Evolutionary conservation across 2,113 vertebrate species (phyloP).

Genomic region (Arenaria interpres): DNA sequence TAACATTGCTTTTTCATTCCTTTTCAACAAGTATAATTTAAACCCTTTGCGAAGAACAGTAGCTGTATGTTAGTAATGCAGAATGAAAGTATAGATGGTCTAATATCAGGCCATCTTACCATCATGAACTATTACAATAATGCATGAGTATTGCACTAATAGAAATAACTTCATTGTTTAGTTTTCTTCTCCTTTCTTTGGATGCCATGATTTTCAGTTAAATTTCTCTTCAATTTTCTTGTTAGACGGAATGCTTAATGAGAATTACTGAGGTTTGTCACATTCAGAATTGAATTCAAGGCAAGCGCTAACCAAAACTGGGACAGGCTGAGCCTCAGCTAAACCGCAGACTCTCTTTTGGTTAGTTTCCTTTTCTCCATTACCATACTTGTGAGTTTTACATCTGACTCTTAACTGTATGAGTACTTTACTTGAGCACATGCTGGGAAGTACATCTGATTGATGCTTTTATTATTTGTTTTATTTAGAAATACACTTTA

Average conservation of each 20-base stretch:
- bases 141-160: neutral
- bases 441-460: neutral
- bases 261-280: slow-evolving; percentile 28
- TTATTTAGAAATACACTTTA: neutral
- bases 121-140: neutral
- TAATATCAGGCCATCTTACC: neutral
- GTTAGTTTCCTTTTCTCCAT: slow-evolving; percentile 24
- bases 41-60: neutral
- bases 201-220: slow-evolving; percentile 6
- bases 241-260: slow-evolving; percentile 10
- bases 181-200: slow-evolving; percentile 20
- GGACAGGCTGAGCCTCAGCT: slow-evolving; percentile 32
- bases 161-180: neutral
- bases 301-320: slow-evolving; percentile 35
- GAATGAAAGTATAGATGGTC: neutral
- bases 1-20: neutral
- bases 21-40: neutral
- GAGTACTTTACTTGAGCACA: neutral
- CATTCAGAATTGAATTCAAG: slow-evolving; percentile 21
- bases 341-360: slow-evolving; percentile 13
- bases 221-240: slow-evolving; percentile 31
- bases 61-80: neutral
- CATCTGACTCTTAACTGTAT: neutral
- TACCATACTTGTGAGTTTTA: neutral
- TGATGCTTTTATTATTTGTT: neutral